Base-by-base conservation (phyloP, 2,888 invertebrate species). In the Heliconius erato region DNA sequence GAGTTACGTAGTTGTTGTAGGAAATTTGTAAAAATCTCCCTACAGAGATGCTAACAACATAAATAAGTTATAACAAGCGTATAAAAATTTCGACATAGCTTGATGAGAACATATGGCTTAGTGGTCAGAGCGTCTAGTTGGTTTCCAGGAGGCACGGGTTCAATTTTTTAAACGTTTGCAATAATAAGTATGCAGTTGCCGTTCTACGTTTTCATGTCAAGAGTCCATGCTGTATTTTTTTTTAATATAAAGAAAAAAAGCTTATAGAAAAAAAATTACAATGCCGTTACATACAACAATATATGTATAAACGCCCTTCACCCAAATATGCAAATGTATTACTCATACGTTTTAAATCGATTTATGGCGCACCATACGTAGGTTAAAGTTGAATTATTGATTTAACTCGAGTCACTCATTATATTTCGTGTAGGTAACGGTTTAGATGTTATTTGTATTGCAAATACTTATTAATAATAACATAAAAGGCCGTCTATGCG, bases 291-390 rank as follows among this genome's bases (percentile, higher is more conserved):
- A 85, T 44, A 67, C 65, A 85, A 86, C 88, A 87, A 87, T 86
- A 80, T 86, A 78, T 85, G 88, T 49, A 49, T 49, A 81, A 86
- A 74, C 85, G 88, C 86, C 89, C 89, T 89, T 89, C 88, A 88
- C 89, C 89, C 86, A 85, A 79, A 86, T 87, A 88, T 87, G 88
- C 71, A 85, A 88, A 88, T 86, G 84, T 71, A 87, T 88, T 88
- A 87, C 86, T 89, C 89, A 89, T 86, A 83, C 78, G 68, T 77
- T 85, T 85, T 82, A 82, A 85, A 85, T 85, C 79, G 81, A 82
- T 83, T 84, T 84, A 83, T 83, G 82, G 82, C 74, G 76, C 68
- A 79, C 84, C 80, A 76, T n/a, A 80, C 83, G 84, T 84, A 84
- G 83, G 84, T 84, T 84, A 84, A 81, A 82, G 84, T 84, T 82